Base-by-base conservation (phyloP, 1,140 invertebrate genomes). In the Bombus polaris region DNA sequence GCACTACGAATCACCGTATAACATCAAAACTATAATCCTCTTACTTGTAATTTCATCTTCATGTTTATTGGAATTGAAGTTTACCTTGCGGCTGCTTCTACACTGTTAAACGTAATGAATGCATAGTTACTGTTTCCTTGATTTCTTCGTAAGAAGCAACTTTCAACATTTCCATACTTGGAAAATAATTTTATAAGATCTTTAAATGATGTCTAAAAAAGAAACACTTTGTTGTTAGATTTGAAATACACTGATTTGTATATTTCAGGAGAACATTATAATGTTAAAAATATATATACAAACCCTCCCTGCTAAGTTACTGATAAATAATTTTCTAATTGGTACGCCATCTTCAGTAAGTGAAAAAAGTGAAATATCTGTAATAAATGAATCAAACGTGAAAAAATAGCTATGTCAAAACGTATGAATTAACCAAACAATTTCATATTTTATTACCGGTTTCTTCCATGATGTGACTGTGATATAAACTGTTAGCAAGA, bases 301-400 rank as follows among this genome's bases (percentile, higher is more conserved):
- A 66, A 66, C 65, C 81, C 94, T 93, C 87, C 94, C 90, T 65
- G 94, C 93, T 82, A 95, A 88, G 89, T 95, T 95, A 1, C 92
- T 91, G 82, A 95, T 80, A 83, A 95, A 95, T 71, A 95, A 90
- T 91, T 95, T 95, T 86, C 94, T 84, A 80, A 95, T 94, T 37
- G 93, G 93, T 28, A 94, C 87, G 35, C 92, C 93, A 81, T 95
- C 94, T 68, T 89, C 53, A 1, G 66, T 89, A 47, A 68, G 42
- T 68, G 22, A 10, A n/a, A 47, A 15, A 39, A 44, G 44, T 18
- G 53, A 1, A 32, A 37, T 4, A 39, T 92, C 88, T 62, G n/a
- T 10, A 70, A 68, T 37, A 35, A 5, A 70, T 32, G 8, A 78
- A 42, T 28, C 15, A 62, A 15, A 28, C 18, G 28, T 35, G n/a